Percentiles rank a stretch among this genome's conserved stretches.
Conservation (phyloP, 1,140 invertebrate species). For the Nasonia giraulti region DNA sequence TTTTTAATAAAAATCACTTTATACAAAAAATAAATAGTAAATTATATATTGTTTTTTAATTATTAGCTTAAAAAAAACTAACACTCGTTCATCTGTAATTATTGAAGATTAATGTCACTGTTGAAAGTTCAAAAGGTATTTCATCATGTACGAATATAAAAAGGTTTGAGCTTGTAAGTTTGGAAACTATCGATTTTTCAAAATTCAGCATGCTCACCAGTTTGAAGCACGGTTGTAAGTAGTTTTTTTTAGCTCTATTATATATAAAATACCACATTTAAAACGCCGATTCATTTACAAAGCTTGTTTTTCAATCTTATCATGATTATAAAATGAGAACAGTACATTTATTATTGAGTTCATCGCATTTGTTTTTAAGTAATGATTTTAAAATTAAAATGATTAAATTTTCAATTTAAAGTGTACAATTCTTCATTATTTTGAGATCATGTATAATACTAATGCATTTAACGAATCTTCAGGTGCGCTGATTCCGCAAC, state of each 20-base stretch:
- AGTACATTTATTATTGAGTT: not conserved
- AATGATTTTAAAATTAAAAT: conserved; percentile 13
- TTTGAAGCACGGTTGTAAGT: conserved; percentile 46
- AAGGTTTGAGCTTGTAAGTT: conserved; percentile 16
- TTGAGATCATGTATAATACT: not conserved
- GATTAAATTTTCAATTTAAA: not conserved
- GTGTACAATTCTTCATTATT: not conserved
- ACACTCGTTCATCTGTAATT: not conserved
- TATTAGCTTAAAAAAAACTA: not conserved
- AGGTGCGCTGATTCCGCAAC: conserved; percentile 82
- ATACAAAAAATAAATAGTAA: no score
- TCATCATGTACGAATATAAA: conserved; percentile 48
- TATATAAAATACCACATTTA: not conserved
- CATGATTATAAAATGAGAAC: no score
- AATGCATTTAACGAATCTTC: not conserved
- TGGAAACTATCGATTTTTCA: not conserved
- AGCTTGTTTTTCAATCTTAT: no score
- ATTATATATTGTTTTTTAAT: not conserved
- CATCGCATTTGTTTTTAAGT: not conserved
- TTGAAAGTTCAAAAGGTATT: conserved; percentile 39
- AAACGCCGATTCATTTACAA: no score
- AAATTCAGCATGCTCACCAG: conserved; percentile 39
- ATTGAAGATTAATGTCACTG: conserved; percentile 1
- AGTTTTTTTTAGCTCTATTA: not conserved
- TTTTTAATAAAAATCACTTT: no score